A percentile compares a stretch with the other conserved stretches of the same genome.
Conservation (phyloP, 2,797 vertebrate genomes). For the Oryzias sinensis region DNA sequence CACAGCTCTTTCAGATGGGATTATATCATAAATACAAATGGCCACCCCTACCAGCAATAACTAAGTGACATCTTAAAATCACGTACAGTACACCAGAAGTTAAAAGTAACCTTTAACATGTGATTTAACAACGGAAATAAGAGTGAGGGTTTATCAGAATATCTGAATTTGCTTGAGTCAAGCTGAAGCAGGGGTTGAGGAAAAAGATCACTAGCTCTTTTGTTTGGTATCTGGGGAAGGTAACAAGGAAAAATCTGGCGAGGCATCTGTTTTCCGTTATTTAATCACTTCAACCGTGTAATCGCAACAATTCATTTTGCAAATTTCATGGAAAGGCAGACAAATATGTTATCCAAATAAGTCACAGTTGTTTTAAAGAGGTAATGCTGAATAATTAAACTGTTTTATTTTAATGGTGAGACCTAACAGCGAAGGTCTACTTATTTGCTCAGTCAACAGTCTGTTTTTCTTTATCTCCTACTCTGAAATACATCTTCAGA, state of each 20-base stretch:
- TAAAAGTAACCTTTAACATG: no score
- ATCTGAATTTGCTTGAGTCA: conserved; percentile 7
- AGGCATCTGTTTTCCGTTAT: conserved; percentile 15
- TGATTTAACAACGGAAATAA: no score
- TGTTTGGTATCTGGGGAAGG: conserved; percentile 12
- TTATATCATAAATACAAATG: conserved; percentile 16
- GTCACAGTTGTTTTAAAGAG: no score
- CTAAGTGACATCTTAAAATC: neutral
- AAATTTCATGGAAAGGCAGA: conserved; percentile 1
- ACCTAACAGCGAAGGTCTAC: no score
- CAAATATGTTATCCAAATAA: no score
- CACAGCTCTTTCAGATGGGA: conserved; percentile 53
- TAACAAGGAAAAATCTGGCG: conserved; percentile 6
- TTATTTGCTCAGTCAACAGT: no score
- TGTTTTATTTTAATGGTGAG: no score
- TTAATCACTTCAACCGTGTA: neutral
- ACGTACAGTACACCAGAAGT: neutral
- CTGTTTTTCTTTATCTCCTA: no score
- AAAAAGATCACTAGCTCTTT: neutral
- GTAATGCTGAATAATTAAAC: no score
- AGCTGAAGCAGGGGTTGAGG: conserved; percentile 2
- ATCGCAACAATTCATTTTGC: conserved; percentile 12
- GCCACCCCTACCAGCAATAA: neutral
- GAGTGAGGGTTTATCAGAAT: neutral
- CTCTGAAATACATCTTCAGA: no score